These are phyloP conservation scores for Poecile atricapillus DNA, from an alignment of 2,113 vertebrate species.

Conservation along the genomic window DNA sequence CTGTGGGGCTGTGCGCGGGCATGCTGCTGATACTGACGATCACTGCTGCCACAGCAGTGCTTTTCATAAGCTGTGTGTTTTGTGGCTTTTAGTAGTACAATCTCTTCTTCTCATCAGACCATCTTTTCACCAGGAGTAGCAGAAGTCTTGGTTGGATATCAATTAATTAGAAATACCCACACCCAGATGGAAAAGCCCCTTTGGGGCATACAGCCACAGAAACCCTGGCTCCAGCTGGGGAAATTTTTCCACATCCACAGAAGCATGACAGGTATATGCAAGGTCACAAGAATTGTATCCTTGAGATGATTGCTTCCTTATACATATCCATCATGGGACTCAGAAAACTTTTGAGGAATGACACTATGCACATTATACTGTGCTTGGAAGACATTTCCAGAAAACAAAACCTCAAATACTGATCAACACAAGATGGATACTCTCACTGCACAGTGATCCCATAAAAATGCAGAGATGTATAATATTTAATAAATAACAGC, in stretches of 20 bases:
- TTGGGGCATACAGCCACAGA: neutral
- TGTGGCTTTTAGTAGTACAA: accelerated
- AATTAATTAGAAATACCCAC: neutral
- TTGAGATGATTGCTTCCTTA: neutral
- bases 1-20: accelerated
- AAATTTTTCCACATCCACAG: neutral
- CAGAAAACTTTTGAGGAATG: neutral
- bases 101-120: neutral
- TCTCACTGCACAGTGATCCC: neutral
- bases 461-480: neutral
- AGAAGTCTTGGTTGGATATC: neutral
- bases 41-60: neutral
- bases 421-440: neutral
- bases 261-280: neutral
- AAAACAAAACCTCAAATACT: neutral
- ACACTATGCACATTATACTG: neutral
- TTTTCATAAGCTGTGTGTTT: neutral
- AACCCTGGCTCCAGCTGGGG: neutral
- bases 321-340: too few relatives aligned
- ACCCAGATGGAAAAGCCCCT: neutral
- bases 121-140: neutral
- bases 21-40: neutral
- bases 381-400: neutral
- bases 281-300: neutral
- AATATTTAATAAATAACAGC: neutral